These are phyloP conservation scores for Styela plicata DNA, from an alignment of 23 tunicate species.

Conservation along the genomic window DNA sequence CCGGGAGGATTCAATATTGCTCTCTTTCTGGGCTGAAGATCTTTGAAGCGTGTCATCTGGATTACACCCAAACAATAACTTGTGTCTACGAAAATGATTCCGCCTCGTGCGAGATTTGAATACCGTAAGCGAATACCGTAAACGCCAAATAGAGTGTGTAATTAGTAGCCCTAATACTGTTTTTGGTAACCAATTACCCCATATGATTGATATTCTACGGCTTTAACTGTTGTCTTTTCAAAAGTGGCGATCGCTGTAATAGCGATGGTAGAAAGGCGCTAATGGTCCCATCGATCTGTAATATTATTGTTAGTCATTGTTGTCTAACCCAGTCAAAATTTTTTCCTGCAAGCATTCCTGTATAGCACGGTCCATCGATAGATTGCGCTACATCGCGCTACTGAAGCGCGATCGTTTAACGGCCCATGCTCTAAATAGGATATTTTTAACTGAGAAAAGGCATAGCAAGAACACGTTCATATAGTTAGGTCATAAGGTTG, in stretches of 20 bases:
- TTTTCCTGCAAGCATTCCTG: too few species aligned
- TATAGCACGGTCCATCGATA: too few species aligned
- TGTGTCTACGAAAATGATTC: neutral
- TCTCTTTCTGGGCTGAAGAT: neutral
- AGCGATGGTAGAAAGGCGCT: slow-evolving; percentile 8
- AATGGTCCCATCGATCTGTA: slow-evolving; percentile 20
- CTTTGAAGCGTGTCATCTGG: slow-evolving; percentile 18
- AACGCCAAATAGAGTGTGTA: slow-evolving; percentile 31
- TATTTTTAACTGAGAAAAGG: too few species aligned
- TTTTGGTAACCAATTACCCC: slow-evolving; percentile 34
- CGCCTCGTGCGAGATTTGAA: slow-evolving; percentile 10
- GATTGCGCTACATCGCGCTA: too few species aligned
- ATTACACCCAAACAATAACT: slow-evolving; percentile 12
- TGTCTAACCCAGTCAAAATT: too few species aligned
- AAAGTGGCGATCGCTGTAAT: slow-evolving; percentile 12
- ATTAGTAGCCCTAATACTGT: slow-evolving; percentile 19
- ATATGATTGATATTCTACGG: slow-evolving; percentile 17
- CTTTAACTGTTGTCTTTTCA: slow-evolving; percentile 16
- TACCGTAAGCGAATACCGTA: slow-evolving; percentile 7
- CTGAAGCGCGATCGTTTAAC: too few species aligned
- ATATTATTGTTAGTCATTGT: slow-evolving; percentile 25
- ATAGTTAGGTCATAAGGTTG: slow-evolving; percentile 25
- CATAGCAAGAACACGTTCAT: neutral
- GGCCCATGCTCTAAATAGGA: too few species aligned
- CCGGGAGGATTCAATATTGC: slow-evolving; percentile 12